Percentiles rank a stretch among this genome's conserved stretches.
These are phyloP conservation scores for Scarus forsteni DNA, from an alignment of 2,797 vertebrate species.

Conservation along the genomic window DNA sequence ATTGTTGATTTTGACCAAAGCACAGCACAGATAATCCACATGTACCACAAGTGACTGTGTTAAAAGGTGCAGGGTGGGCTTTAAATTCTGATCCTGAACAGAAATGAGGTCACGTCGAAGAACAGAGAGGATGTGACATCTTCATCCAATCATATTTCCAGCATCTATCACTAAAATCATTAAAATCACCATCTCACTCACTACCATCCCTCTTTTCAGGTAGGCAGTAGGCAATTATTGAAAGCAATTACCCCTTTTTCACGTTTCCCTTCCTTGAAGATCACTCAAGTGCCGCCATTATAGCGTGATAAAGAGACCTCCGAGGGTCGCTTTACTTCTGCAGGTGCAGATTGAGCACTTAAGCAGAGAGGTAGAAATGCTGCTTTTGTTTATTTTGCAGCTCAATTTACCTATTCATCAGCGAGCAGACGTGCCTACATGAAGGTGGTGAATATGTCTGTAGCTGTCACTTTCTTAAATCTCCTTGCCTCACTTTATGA, in stretches of 20 bases:
- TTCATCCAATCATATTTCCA: constrained; percentile 2
- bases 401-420: constrained; percentile 45
- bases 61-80: too few species aligned
- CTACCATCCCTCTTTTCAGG: not conserved
- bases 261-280: constrained; percentile 24
- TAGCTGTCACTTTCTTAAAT: constrained; percentile 17
- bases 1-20: too few species aligned
- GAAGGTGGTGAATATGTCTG: not conserved
- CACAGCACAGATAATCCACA: too few species aligned
- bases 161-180: not conserved
- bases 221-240: constrained; percentile 16
- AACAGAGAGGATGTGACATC: constrained; percentile 6
- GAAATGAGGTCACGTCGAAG: not conserved
- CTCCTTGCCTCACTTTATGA: not conserved
- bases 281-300: constrained; percentile 18
- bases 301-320: constrained; percentile 49
- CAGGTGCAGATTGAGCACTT: constrained; percentile 45
- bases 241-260: constrained; percentile 25
- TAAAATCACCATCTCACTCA: not conserved
- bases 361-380: constrained; percentile 19
- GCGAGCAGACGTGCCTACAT: constrained; percentile 7
- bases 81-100: not conserved
- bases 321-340: constrained; percentile 46
- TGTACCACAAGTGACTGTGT: too few species aligned
- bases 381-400: constrained; percentile 25